Base-by-base conservation (phyloP, 1,140 invertebrate genomes). In the Eupristina koningsbergeri region DNA sequence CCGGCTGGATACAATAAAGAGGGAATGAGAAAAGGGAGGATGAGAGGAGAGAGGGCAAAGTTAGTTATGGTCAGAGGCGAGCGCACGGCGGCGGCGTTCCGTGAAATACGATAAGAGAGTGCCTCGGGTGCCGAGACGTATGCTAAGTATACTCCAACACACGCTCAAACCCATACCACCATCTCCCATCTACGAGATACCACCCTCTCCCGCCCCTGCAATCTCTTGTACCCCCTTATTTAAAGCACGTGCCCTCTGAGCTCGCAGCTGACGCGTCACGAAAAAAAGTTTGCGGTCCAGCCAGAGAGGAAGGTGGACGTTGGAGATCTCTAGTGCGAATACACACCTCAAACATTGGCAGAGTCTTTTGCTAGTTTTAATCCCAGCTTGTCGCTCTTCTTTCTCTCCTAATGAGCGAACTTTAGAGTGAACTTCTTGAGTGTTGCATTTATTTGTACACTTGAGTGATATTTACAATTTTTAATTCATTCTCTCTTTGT, bases 91-190 rank as follows among this genome's bases (percentile, higher is more conserved):
- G 80, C 71, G 53, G 80, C 53, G 53, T 86, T 84, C 86, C 83
- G 87, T 91, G 89, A 90, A 91, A 91, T 91, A 91, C 88, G 89
- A 91, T 89, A 89, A 89, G 89, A 91, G 89, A 91, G 86, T 87
- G 89, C 89, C 89, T 90, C 90, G 88, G 89, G 89, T 90, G 81
- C 86, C 88, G 85, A 88, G 89, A 89, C 89, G 89, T 89, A 90
- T 91, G 90, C 88, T 90, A 91, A 91, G 88, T 90, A 89, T 89
- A 87, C 86, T 86, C 88, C 87, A 76, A 87, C 88, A 47, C 41
- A 45, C 41, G 13, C 41, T 6, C 41, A 45, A 6, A 45, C 63
- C 29, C 63, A 31, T 11, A 67, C 29, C 9, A 63, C 3, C n/a
- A 7, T 45, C 6, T 22, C 47, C 74, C 22, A 36, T 53, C 50